A percentile compares a stretch with the other conserved stretches of the same genome.
phyloP scores from a whole-genome alignment of 2,888 invertebrate species.

The Melipona bicolor region DNA sequence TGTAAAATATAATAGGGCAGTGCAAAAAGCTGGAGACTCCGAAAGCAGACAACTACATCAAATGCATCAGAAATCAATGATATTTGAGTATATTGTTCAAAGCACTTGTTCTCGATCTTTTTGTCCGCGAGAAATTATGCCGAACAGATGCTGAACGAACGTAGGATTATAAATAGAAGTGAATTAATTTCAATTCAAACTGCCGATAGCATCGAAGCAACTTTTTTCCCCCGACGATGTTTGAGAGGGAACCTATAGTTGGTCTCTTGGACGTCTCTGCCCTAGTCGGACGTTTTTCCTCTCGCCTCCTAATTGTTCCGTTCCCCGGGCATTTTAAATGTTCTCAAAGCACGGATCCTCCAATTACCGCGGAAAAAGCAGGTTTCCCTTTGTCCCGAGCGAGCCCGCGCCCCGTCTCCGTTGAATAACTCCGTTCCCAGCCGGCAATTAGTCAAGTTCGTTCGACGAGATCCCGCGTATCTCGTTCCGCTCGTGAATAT shows the following conservation, averaged over 20 bases:
- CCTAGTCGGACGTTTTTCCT: background rate
- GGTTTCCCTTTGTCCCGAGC: background rate
- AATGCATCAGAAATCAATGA: too few relatives aligned
- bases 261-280: background rate
- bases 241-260: background rate
- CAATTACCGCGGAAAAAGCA: constrained; percentile 10
- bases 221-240: background rate
- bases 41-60: too few relatives aligned
- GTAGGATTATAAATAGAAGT: background rate
- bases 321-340: constrained; percentile 1
- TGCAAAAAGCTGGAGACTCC: too few relatives aligned
- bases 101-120: too few relatives aligned
- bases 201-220: background rate
- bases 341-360: constrained; percentile 4
- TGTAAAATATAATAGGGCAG: too few relatives aligned
- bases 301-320: background rate
- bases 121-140: too few relatives aligned
- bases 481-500: constrained; percentile 13
- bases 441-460: constrained; percentile 21
- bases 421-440: constrained; percentile 10
- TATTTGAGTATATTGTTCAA: too few relatives aligned
- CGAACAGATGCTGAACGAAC: too few relatives aligned
- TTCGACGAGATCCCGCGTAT: constrained; percentile 10
- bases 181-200: background rate
- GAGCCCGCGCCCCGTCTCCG: background rate